Base-by-base conservation (phyloP, 2,113 vertebrate species). In the Gymnarchus niloticus region DNA sequence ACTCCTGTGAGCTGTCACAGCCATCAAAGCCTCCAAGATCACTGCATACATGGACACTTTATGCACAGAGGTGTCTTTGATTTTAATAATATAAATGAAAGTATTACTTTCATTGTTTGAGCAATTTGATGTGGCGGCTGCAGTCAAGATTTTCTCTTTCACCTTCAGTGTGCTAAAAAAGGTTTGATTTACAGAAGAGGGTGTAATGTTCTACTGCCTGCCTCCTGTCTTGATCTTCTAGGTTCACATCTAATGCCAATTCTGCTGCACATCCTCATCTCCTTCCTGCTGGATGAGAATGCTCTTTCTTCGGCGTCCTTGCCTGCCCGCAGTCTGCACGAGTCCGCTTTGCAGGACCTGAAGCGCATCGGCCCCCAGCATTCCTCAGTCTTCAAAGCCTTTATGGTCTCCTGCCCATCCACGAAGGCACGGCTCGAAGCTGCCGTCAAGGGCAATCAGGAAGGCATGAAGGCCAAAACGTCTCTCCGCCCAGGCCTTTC, bases 221-320 rank as follows among this genome's bases (percentile, higher is more conserved):
- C 41, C 2, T 12, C 0, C 81, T 2, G 84, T 49, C 69, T 82
- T 57, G 69, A 56, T 14, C 89, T 89, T 87, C 0, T 90, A 99
- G 97, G 96, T 86, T 86, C 94, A 88, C 94, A 92, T 81, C 93
- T 99, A 89, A 92, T 96, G 86, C 90, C 95, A 85, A 89, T 95
- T 89, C 91, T 98, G 82, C 91, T 99, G 14, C 96, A 96, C 3
- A 92, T 98, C 65, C 96, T 99, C 69, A 95, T 99, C 91, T 97
- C 97, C 89, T 97, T 97, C 90, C 95, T 99, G 83, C 87, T 99
- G 94, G 98, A 98, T 87, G 97, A 98, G 88, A 98, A 97, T 76
- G 91, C 96, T 0, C 92, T 98, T 41, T 90, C 90, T 89, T 97
- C 96, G 9, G 95, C 97, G 86, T 91, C 96, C 44, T 73, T 89